These are phyloP conservation scores for Marmota flaviventris DNA, from an alignment of 2,113 vertebrate species.

Conservation along the genomic window DNA sequence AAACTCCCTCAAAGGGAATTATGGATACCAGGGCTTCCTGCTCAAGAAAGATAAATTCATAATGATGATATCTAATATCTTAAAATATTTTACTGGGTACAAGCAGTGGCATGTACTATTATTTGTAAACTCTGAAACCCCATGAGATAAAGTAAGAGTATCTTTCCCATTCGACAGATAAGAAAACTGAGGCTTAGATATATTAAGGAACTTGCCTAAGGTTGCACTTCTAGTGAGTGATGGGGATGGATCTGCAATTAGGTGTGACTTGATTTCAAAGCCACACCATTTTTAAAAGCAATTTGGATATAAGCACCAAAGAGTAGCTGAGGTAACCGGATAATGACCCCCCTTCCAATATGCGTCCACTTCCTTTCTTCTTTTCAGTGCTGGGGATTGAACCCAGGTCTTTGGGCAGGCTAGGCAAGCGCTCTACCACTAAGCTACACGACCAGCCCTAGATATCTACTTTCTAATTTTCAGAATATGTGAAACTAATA, in stretches of 20 bases:
- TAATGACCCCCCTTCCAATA: not conserved
- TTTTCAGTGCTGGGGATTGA: too few relatives aligned
- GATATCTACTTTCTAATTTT: not conserved
- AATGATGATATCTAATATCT: not conserved
- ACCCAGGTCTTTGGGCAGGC: too few relatives aligned
- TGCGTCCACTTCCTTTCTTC: not conserved
- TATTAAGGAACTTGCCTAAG: not conserved
- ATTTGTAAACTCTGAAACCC: not conserved
- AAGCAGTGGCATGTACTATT: not conserved
- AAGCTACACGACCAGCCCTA: too few relatives aligned
- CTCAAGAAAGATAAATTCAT: not conserved
- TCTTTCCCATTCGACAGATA: not conserved
- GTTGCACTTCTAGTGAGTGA: slow-evolving; percentile 1
- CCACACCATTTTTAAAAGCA: not conserved
- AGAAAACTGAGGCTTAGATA: slow-evolving; percentile 29
- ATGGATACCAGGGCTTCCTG: not conserved
- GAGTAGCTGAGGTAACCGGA: not conserved
- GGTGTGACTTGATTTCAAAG: not conserved
- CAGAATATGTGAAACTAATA: not conserved
- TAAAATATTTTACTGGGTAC: slow-evolving; percentile 28
- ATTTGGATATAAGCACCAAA: not conserved
- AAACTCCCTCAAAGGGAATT: not conserved
- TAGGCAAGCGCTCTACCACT: too few relatives aligned
- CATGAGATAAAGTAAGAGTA: not conserved
- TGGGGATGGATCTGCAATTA: not conserved